These are phyloP conservation scores for Bilobella aurantiaca DNA, from an alignment of 1,140 invertebrate genomes.

Conservation along the genomic window DNA sequence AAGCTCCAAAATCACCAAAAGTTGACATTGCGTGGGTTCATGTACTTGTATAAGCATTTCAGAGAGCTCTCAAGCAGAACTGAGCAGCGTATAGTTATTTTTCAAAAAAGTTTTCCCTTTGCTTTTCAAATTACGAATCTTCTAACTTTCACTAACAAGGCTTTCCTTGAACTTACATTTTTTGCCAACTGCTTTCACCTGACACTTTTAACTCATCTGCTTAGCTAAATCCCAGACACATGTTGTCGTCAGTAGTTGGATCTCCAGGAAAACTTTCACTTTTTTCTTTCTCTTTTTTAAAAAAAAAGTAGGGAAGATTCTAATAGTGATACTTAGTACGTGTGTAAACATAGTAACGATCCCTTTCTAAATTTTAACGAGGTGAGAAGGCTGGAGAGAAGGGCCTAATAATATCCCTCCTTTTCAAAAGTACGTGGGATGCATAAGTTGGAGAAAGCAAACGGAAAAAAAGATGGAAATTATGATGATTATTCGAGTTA, in stretches of 20 bases:
- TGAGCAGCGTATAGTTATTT: no score
- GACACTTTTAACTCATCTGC: no score
- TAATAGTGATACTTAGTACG: slow-evolving; percentile 8
- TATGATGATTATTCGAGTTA: neutral
- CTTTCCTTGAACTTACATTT: no score
- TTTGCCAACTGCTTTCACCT: no score
- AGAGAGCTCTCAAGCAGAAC: no score
- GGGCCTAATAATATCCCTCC: neutral
- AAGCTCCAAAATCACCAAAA: no score
- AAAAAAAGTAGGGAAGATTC: neutral
- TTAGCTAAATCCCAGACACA: neutral
- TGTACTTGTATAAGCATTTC: no score
- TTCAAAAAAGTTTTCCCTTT: no score
- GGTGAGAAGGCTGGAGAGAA: neutral
- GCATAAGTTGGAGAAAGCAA: neutral
- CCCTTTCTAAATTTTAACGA: slow-evolving; percentile 1
- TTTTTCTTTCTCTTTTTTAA: neutral
- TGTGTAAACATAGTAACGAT: slow-evolving; percentile 7
- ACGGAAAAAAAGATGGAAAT: neutral
- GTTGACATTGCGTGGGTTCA: no score
- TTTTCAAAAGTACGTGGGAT: neutral
- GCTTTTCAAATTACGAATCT: no score
- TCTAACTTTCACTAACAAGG: no score
- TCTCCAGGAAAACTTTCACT: slow-evolving; percentile 7
- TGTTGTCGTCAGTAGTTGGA: neutral